Conservation (phyloP, 2,113 vertebrate species). For the Carassius gibelio region DNA sequence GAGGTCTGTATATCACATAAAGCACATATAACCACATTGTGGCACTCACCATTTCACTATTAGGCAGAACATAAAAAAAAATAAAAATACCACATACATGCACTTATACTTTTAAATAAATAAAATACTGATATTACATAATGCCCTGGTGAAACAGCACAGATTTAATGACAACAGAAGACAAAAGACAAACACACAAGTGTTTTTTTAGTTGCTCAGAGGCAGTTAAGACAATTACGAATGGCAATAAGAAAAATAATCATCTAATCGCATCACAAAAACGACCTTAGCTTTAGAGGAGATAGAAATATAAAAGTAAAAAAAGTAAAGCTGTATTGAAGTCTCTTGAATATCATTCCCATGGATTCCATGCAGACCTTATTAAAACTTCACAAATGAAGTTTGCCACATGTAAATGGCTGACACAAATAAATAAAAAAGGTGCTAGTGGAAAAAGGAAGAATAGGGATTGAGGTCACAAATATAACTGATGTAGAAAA, state of each 20-base stretch:
- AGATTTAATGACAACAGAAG: slow-evolving; percentile 4
- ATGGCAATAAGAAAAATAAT: background rate
- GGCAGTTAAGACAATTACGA: background rate
- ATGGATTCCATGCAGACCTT: slow-evolving; percentile 43
- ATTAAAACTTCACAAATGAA: slow-evolving; percentile 44
- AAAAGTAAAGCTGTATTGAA: slow-evolving; percentile 9
- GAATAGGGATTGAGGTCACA: slow-evolving; percentile 20
- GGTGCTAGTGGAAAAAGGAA: background rate
- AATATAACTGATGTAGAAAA: background rate
- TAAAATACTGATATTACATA: slow-evolving; percentile 35
- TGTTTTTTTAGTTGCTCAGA: background rate
- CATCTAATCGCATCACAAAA: background rate
- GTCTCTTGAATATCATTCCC: slow-evolving; percentile 6
- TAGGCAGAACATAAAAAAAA: background rate
- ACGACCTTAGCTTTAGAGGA: background rate
- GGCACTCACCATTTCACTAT: slow-evolving; percentile 3
- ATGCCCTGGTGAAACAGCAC: slow-evolving; percentile 26
- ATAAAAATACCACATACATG: background rate
- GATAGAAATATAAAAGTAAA: no score
- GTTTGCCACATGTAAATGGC: slow-evolving; percentile 6
- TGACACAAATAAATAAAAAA: slow-evolving; percentile 21
- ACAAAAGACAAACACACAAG: background rate
- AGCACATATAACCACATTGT: slow-evolving; percentile 1
- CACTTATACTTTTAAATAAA: slow-evolving; percentile 29
- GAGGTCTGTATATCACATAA: background rate